phyloP scores from a whole-genome alignment of 2,113 vertebrate species.

The Symphodus melops region DNA sequence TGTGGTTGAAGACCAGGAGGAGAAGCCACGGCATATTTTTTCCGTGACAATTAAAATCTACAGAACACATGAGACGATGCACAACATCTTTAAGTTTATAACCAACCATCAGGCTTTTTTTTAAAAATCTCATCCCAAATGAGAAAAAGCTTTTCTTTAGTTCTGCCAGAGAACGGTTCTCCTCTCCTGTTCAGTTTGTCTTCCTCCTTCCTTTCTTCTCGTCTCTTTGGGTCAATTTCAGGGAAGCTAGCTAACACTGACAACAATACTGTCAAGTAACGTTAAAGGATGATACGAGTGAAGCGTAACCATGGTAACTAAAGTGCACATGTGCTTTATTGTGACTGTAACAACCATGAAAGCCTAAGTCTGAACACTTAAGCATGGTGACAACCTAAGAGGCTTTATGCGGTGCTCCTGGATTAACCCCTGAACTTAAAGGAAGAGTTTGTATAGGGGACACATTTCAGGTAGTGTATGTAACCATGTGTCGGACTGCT shows the following conservation, averaged over 20 bases:
- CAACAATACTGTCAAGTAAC: background rate
- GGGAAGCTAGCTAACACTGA: background rate
- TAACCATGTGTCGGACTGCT: background rate
- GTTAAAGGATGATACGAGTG: background rate
- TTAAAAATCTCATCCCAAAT: background rate
- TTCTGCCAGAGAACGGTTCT: background rate
- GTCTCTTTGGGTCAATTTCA: background rate
- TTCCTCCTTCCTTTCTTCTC: background rate
- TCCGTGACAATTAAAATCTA: background rate
- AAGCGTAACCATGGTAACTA: background rate
- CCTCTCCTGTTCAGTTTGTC: background rate
- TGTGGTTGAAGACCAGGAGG: background rate
- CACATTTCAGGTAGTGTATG: background rate
- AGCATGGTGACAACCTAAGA: background rate
- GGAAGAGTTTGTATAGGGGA: background rate
- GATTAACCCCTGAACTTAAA: slow-evolving; percentile 2
- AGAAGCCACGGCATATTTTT: background rate
- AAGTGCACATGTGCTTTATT: background rate
- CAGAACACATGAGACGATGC: background rate
- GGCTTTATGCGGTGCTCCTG: background rate
- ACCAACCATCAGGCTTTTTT: background rate
- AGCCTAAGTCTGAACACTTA: background rate
- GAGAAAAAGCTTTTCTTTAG: background rate
- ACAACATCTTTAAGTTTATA: background rate
- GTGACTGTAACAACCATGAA: background rate